Percentiles rank a stretch among this genome's conserved stretches.
Conservation (phyloP, 2,113 vertebrate species). For the Callocephalon fimbriatum region DNA sequence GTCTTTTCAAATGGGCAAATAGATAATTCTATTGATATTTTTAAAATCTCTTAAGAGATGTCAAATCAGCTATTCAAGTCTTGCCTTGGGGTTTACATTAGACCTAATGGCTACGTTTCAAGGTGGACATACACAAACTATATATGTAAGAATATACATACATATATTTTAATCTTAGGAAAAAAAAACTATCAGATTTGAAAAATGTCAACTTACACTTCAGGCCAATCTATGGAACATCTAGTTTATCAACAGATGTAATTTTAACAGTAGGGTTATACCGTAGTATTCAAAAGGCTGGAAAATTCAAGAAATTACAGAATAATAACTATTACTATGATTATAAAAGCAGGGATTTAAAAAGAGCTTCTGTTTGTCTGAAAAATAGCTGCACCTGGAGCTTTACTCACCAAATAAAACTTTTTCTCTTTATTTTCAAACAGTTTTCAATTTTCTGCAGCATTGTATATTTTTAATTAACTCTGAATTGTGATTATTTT, state of each 20-base stretch:
- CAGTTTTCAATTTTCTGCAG: conserved; percentile 9
- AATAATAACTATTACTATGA: background rate
- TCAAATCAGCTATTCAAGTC: background rate
- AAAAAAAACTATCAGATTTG: background rate
- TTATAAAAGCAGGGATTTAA: background rate
- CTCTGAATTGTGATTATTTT: conserved; percentile 16
- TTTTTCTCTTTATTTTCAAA: background rate
- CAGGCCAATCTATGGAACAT: background rate
- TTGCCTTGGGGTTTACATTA: background rate
- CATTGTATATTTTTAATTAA: conserved; percentile 40
- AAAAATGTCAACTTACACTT: background rate
- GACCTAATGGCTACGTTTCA: background rate
- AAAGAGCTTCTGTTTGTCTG: background rate
- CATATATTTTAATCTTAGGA: background rate
- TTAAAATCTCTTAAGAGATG: background rate
- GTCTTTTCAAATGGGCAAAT: background rate
- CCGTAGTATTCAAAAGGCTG: background rate
- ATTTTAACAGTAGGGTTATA: background rate
- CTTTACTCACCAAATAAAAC: background rate
- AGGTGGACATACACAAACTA: background rate
- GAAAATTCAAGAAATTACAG: background rate
- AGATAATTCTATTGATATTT: background rate
- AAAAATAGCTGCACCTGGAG: conserved; percentile 17
- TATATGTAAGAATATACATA: background rate
- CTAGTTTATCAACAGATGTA: conserved; percentile 20